Evolutionary conservation across 2,113 vertebrate species (phyloP).

Genomic region (Vulpes lagopus): DNA sequence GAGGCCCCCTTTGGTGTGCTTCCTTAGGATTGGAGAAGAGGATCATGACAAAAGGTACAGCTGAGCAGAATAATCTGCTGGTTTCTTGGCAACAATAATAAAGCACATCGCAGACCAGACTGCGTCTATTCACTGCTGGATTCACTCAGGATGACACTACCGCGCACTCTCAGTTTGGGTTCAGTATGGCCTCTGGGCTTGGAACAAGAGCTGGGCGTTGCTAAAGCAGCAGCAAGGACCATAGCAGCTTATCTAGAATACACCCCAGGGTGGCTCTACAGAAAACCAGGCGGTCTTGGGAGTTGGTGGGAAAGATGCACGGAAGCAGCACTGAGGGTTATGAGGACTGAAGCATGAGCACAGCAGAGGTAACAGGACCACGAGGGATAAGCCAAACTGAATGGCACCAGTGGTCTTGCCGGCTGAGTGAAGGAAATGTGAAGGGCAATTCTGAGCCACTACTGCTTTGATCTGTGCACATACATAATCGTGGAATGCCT

Average conservation of each 20-base stretch:
- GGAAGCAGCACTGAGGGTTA: neutral
- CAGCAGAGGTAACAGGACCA: rapidly evolving
- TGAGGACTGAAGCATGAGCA: rapidly evolving
- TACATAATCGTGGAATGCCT: neutral
- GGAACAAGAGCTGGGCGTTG: no score
- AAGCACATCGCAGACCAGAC: rapidly evolving
- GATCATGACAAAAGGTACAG: rapidly evolving
- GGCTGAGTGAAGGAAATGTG: neutral
- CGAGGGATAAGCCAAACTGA: rapidly evolving
- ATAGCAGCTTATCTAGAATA: neutral
- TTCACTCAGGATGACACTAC: rapidly evolving
- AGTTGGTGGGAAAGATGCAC: rapidly evolving
- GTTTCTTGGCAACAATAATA: neutral
- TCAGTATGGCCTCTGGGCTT: neutral
- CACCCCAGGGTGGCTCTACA: neutral
- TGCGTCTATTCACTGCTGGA: rapidly evolving
- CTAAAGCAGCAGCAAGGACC: neutral
- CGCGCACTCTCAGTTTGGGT: neutral
- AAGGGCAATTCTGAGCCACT: neutral
- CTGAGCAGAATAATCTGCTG: neutral
- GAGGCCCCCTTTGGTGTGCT: neutral
- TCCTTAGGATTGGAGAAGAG: neutral
- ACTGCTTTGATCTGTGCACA: neutral
- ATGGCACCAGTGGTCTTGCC: rapidly evolving
- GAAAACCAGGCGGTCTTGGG: neutral